Percentiles rank a stretch among this genome's conserved stretches.
phyloP scores from a whole-genome alignment of 2,113 vertebrate species.

The Coptodon rendalli region DNA sequence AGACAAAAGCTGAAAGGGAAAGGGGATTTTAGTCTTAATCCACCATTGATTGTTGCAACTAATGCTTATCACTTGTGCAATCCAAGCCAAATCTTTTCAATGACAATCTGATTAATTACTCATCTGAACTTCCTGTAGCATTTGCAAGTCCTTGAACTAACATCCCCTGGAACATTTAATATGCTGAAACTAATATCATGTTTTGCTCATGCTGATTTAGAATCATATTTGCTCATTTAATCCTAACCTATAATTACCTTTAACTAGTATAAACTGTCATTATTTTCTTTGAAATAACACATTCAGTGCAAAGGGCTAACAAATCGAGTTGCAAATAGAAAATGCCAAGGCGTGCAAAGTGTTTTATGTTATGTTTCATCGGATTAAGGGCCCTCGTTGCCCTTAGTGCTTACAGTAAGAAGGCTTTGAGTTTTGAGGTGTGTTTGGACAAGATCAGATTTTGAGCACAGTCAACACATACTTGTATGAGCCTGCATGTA shows the following conservation, averaged over 20 bases:
- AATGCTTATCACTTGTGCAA: not conserved
- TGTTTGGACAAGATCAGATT: not conserved
- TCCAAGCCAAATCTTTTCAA: slow-evolving; percentile 5
- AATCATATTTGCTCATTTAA: not conserved
- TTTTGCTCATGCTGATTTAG: not conserved
- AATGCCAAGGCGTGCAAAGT: not conserved
- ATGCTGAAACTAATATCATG: not conserved
- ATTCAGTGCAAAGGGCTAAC: not conserved
- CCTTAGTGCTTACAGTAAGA: not conserved
- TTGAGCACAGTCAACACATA: not conserved
- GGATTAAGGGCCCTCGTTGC: not conserved
- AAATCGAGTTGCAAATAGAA: not conserved
- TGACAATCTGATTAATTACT: not conserved
- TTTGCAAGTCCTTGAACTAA: not conserved
- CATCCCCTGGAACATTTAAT: not conserved
- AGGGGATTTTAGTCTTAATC: not conserved
- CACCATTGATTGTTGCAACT: not conserved
- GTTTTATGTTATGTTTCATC: not conserved
- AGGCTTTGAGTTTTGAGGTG: not conserved
- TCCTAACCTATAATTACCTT: not conserved
- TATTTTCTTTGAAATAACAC: not conserved
- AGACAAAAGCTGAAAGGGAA: not conserved
- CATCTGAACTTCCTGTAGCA: not conserved
- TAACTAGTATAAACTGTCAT: not conserved
- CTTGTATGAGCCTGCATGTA: not conserved